Evolutionary conservation across 2,888 invertebrate species (phyloP), one percentile per base, ranked within the genome.

Genomic region (Auanema freiburgensis): DNA sequence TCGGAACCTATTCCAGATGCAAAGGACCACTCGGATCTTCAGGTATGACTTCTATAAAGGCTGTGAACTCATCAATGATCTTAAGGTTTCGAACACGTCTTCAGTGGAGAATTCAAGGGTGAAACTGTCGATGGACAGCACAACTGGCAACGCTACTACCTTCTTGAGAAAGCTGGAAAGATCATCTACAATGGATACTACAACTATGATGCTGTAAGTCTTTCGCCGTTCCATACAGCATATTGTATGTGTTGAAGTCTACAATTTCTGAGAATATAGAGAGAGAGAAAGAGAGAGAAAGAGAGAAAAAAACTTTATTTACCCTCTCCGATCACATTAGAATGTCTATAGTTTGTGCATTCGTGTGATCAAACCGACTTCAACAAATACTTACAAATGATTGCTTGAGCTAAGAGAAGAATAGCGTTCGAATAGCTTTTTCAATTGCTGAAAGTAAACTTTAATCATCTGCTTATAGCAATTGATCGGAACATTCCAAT

Each of bases 41-140:
- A 11, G 79, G 76, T 76, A 21, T n/a, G 25, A 14, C 24, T 51
- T 3, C 33, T 41, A 2, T 23, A 18, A 46, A 50, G 41, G 14
- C 2, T 5, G 6, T n/a, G 14, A 50, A 52, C 59, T 59, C n/a
- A 5, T 52, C 21, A 2, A 11, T 46, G 44, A 53, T 55, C 57
- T 68, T 54, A 49, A 77, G 79, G 83, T 10, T 83, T 74, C 68
- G 83, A 83, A 65, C 83, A 83, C 66, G 83, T 83, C 46, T 83
- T 79, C 72, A 72, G 73, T 44, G 83, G 83, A n/a, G 83, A 83
- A 58, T 71, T 69, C 65, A 74, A 76, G 44, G 62, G 68, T 1
- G 65, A 49, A 12, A 67, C 62, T 10, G 67, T 76, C 16, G 80
- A 81, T 61, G 83, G 83, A 11, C 83, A 83, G 56, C 83, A 83